phyloP scores from a whole-genome alignment of 2,797 vertebrate species.

The Poeciliopsis turneri region DNA sequence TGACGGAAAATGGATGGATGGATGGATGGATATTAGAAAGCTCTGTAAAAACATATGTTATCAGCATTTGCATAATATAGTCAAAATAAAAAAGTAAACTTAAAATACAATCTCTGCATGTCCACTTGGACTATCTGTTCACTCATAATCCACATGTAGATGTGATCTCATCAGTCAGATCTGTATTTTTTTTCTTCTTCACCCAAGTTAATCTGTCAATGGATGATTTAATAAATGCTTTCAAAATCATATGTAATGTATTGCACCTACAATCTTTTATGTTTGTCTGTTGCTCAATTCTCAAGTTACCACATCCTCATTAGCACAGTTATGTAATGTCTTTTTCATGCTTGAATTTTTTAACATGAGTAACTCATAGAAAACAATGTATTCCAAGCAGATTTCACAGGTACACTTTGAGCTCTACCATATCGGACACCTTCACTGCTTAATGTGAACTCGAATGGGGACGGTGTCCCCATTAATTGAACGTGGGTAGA shows the following conservation, averaged over 20 bases:
- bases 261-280: background rate
- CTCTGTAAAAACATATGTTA: background rate
- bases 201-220: background rate
- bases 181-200: background rate
- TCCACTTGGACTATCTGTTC: background rate
- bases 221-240: background rate
- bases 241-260: background rate
- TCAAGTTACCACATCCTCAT: background rate
- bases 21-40: too few species aligned
- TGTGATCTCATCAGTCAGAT: background rate
- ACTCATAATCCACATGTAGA: background rate
- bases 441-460: slow-evolving; percentile 6
- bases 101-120: background rate
- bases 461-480: background rate
- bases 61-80: background rate
- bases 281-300: background rate
- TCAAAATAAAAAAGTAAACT: background rate
- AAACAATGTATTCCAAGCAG: background rate
- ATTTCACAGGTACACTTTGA: slow-evolving; percentile 10
- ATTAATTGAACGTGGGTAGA: slow-evolving; percentile 28
- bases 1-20: too few species aligned
- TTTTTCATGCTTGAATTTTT: background rate
- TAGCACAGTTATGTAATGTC: too few species aligned
- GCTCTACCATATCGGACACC: slow-evolving; percentile 3
- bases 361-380: background rate